Evolutionary conservation across 2,113 vertebrate genomes (phyloP), one percentile per base, ranked within the genome.

Genomic region (Shinisaurus crocodilurus): DNA sequence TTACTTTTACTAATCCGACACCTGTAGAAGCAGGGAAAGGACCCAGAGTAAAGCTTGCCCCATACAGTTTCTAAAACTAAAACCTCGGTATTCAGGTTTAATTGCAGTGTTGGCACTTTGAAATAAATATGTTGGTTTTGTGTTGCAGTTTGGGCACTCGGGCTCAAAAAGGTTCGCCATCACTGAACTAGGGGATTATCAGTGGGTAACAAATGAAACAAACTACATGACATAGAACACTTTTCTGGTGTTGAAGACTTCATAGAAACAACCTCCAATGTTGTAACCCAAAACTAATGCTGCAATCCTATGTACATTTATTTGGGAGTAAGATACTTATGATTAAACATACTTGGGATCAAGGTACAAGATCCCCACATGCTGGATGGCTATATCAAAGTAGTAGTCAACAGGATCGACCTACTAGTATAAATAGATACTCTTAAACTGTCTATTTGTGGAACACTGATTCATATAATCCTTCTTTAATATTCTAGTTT

Each of bases 391-490:
- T 34, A 50, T 13, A 65, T 65, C 45, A 29, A 87, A 87, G 85
- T 63, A 48, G 3, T 57, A 16, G 29, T 76, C 27, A 82, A 72
- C 48, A 89, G n/a, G 67, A 82, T 60, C 29, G 12, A 63, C 50
- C 50, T 74, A 65, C 43, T 63, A 83, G 6, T 80, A 74, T 74
- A 83, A 89, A 72, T 63, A 89, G 67, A 67, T 75, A 45, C 29
- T 83, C 80, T 77, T 87, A 48, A 63, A 45, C 63, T 85, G 37
- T 60, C 85, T 76, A 76, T 88, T 48, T 83, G 23, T 50, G 27
- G 69, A 75, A 83, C 69, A 74, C 40, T 9, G 18, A 75, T 45
- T 74, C 80, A 83, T 83, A 63, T 75, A 83, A 75, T 23, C 20
- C 50, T 48, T 25, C 37, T 82, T 76, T 54, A 82, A 40, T 72